Conservation (phyloP, 2,113 vertebrate genomes). For the Charina bottae region DNA sequence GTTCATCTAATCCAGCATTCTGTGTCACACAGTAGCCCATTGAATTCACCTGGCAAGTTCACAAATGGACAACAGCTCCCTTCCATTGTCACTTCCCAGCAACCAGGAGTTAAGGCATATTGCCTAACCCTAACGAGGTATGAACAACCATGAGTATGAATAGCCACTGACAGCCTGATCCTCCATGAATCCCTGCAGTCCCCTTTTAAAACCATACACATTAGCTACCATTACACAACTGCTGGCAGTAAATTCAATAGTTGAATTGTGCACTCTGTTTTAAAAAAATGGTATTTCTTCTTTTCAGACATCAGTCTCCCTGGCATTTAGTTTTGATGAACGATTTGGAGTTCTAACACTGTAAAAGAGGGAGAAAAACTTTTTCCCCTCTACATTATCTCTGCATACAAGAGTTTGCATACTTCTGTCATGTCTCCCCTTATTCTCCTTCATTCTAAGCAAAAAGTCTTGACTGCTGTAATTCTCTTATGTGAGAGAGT, state of each 20-base stretch:
- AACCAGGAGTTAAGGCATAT: not conserved
- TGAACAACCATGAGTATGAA: not conserved
- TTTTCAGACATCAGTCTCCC: not conserved
- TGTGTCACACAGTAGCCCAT: not conserved
- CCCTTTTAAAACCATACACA: not conserved
- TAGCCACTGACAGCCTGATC: not conserved
- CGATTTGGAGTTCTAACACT: not conserved
- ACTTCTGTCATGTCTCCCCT: not conserved
- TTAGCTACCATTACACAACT: not conserved
- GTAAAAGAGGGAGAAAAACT: not conserved
- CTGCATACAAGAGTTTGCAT: not conserved
- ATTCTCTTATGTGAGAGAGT: not conserved
- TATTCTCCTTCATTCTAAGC: not conserved
- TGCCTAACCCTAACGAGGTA: not conserved
- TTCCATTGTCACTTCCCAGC: not conserved
- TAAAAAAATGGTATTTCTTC: not conserved
- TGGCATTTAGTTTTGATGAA: not conserved
- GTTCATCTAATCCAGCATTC: not conserved
- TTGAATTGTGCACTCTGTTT: not conserved
- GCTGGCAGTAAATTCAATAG: not conserved
- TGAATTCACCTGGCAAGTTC: not conserved
- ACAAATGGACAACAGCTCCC: not conserved
- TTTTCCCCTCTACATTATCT: not conserved
- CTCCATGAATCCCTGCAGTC: not conserved
- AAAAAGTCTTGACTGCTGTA: not conserved